Conservation (phyloP, 2,113 vertebrate species). For the Rallus limicola region DNA sequence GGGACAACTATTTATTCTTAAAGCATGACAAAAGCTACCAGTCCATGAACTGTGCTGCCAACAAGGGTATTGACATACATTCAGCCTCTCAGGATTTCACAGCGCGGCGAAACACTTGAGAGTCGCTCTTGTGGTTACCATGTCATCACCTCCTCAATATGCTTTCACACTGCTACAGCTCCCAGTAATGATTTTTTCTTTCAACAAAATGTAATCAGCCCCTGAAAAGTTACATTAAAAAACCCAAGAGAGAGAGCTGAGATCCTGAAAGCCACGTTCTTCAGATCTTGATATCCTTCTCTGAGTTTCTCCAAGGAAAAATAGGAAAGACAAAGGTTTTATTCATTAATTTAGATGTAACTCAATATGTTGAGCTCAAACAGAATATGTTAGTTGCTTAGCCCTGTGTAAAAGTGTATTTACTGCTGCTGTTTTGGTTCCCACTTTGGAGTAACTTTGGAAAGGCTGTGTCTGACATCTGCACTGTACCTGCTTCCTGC, state of each 20-base stretch:
- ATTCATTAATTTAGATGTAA: neutral
- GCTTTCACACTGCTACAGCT: neutral
- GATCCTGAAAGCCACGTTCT: neutral
- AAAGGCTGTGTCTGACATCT: neutral
- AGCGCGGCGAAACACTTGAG: neutral
- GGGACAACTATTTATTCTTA: neutral
- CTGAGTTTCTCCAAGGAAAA: neutral
- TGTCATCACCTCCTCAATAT: neutral
- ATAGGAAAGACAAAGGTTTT: neutral
- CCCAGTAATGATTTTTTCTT: neutral
- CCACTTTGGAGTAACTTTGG: neutral
- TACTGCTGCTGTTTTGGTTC: neutral
- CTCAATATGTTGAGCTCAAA: neutral
- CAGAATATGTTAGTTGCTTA: neutral
- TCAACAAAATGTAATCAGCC: neutral
- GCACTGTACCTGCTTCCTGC: neutral
- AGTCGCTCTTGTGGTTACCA: neutral
- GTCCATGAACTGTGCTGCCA: neutral
- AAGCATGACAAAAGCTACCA: neutral
- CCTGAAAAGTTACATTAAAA: neutral
- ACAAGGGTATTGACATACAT: accelerated
- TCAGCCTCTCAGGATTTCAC: neutral
- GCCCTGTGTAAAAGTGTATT: neutral
- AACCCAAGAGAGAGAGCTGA: neutral
- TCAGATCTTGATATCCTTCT: neutral